A percentile compares a stretch with the other conserved stretches of the same genome.
Evolutionary conservation across 2,113 vertebrate species (phyloP).

Genomic region (Triplophysa siluroides): DNA sequence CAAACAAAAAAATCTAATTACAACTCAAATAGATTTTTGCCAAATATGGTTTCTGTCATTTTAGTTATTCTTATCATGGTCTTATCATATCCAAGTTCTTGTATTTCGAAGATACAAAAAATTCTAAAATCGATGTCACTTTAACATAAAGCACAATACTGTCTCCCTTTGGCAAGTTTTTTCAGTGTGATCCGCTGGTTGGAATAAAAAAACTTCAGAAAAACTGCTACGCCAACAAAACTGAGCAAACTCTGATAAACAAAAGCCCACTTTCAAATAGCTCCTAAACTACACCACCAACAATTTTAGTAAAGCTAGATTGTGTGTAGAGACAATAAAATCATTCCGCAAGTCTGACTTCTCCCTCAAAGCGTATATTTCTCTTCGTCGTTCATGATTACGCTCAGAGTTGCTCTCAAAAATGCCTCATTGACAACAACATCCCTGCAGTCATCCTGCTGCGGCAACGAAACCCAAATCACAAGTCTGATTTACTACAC

Average conservation of each 20-base stretch:
- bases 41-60: too few relatives aligned
- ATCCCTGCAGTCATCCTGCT: slow-evolving; percentile 9
- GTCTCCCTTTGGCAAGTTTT: too few relatives aligned
- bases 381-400: not conserved
- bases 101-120: too few relatives aligned
- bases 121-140: too few relatives aligned
- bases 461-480: slow-evolving; percentile 11
- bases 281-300: not conserved
- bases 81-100: too few relatives aligned
- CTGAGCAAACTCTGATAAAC: not conserved
- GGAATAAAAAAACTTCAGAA: too few relatives aligned
- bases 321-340: not conserved
- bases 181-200: too few relatives aligned
- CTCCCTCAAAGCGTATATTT: not conserved
- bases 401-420: not conserved
- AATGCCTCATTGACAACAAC: slow-evolving; percentile 14
- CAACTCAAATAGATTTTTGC: too few relatives aligned
- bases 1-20: too few relatives aligned
- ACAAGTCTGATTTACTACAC: slow-evolving; percentile 19
- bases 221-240: too few relatives aligned
- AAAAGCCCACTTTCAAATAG: not conserved
- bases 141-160: too few relatives aligned
- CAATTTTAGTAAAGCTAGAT: not conserved
- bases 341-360: not conserved
- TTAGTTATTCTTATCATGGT: too few relatives aligned